Percentiles rank a stretch among this genome's conserved stretches.
Evolutionary conservation across 2,797 vertebrate genomes (phyloP).

Genomic region (Protosalanx chinensis): DNA sequence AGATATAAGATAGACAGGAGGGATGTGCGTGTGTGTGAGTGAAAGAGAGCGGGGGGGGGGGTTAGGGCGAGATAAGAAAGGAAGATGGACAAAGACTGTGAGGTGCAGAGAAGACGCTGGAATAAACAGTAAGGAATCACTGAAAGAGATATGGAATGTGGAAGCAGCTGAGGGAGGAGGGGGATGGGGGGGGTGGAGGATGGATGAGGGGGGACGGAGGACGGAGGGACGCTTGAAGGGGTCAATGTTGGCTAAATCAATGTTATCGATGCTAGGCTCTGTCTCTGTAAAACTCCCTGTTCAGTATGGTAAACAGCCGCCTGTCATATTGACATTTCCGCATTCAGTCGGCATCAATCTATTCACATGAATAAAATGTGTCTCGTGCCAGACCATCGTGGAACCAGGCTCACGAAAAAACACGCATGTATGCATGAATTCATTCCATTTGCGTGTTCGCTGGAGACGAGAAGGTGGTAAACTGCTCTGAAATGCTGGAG

Average conservation of each 20-base stretch:
- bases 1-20: constrained; percentile 70
- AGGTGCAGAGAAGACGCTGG: constrained; percentile 11
- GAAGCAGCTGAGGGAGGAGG: too few species aligned
- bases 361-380: constrained; percentile 17
- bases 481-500: neutral
- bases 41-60: constrained; percentile 22
- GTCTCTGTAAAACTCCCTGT: constrained; percentile 5
- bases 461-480: too few species aligned
- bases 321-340: constrained; percentile 51
- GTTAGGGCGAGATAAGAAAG: constrained; percentile 35
- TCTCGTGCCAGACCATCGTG: neutral
- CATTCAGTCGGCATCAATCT: constrained; percentile 36
- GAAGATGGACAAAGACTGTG: constrained; percentile 40
- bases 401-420: neutral
- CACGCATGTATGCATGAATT: neutral
- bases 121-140: constrained; percentile 59
- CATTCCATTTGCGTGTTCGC: too few species aligned
- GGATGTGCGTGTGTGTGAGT: constrained; percentile 36
- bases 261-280: constrained; percentile 49
- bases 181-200: too few species aligned
- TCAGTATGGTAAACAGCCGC: too few species aligned
- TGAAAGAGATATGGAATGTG: constrained; percentile 32
- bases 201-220: constrained; percentile 32
- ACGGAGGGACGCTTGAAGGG: constrained; percentile 30
- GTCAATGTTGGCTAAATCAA: constrained; percentile 66